A percentile compares a stretch with the other conserved stretches of the same genome.
Conservation (phyloP, 2,113 vertebrate species). For the Phylloscopus whistleri region DNA sequence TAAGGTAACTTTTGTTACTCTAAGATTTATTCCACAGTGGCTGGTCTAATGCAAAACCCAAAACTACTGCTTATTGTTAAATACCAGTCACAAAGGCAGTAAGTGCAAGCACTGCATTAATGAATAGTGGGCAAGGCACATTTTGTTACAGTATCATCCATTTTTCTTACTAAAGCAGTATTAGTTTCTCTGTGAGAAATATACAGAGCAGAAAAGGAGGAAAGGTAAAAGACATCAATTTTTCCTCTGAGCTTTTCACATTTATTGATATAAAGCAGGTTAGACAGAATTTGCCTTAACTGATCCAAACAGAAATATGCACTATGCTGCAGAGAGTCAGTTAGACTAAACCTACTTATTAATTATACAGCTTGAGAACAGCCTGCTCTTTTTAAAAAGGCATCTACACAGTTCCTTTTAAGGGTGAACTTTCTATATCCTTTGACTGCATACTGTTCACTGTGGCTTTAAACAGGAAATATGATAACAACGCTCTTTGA, state of each 20-base stretch:
- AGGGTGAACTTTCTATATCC: not conserved
- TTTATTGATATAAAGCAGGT: not conserved
- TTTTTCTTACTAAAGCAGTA: not conserved
- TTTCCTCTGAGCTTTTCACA: not conserved
- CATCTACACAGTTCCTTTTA: not conserved
- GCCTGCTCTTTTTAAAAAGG: not conserved
- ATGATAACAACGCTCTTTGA: not conserved
- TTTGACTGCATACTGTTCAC: not conserved
- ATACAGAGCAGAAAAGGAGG: not conserved
- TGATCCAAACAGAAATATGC: not conserved
- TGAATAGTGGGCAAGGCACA: not conserved
- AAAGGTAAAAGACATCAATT: not conserved
- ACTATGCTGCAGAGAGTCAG: not conserved
- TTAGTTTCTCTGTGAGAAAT: not conserved
- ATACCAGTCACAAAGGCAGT: not conserved
- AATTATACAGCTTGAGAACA: not conserved
- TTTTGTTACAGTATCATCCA: not conserved
- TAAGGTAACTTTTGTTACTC: not conserved
- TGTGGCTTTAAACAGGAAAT: constrained; percentile 23
- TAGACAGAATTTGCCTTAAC: not conserved
- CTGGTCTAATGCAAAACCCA: not conserved
- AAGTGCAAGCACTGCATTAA: not conserved
- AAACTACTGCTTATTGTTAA: not conserved
- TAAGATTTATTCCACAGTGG: not conserved
- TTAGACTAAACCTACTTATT: not conserved